Evolutionary conservation across 1,140 invertebrate species (phyloP), one percentile per base, ranked within the genome.

Genomic region (Rhyacophila brunnea): DNA sequence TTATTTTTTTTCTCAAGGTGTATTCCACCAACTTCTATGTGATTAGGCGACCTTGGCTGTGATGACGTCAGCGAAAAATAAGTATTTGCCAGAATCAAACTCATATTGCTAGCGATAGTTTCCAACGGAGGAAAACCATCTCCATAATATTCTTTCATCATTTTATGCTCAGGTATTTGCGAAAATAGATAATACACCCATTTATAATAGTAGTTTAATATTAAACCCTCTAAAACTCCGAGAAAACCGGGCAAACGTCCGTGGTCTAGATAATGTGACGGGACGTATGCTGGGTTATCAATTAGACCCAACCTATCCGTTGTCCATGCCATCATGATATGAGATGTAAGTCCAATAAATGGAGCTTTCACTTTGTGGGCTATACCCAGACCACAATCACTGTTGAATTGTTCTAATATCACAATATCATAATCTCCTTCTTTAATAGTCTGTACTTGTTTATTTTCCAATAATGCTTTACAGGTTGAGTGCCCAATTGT

Each of bases 21-120:
- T 62, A 87, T 79, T 1, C 87, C 87, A 13, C 84, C 86, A 19
- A 89, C 70, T 75, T 89, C 85, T 10, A 87, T 80, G 1, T 87
- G 73, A 53, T 81, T 82, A 0, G 86, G 82, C 0, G 83, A 77
- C 35, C 82, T 68, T 9, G 86, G 77, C 48, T 76, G 78, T 0
- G 83, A 80, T 5, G 80, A 78, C 48, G 80, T 83, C 3, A 87
- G 67, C 7, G 80, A 74, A 64, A 82, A 84, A 70, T 89, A 83
- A 1, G 81, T 80, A 69, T 89, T 88, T 0, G 85, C 70, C n/a
- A 90, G 73, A 5, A 87, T 64, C 1, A 88, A 62, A 60, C 83
- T 85, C 1, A 80, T 81, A 42, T 85, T 81, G 44, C 73, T 74
- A 2, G 74, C 80, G 28, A 88, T 69, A 53, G 83, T 80, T 48